phyloP scores from a whole-genome alignment of 1,140 invertebrate species.

The Polypedilum pembai region DNA sequence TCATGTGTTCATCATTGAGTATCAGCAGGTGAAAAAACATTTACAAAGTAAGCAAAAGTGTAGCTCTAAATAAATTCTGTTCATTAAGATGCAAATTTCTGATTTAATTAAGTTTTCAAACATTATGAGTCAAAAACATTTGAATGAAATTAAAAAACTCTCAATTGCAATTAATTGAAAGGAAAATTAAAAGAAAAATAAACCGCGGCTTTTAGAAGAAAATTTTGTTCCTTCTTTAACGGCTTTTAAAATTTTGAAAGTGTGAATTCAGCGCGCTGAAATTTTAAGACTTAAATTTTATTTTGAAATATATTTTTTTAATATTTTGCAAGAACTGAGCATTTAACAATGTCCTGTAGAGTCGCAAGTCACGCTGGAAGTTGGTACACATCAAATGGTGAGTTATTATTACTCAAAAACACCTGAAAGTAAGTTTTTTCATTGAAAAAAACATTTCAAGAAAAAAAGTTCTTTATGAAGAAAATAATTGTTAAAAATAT shows the following conservation, averaged over 20 bases:
- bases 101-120: too few species aligned
- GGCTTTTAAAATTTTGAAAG: not conserved
- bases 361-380: slow-evolving; percentile 20
- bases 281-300: not conserved
- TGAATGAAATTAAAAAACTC: too few species aligned
- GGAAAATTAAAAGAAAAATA: too few species aligned
- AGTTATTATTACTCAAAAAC: not conserved
- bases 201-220: too few species aligned
- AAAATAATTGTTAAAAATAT: not conserved
- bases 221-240: not conserved
- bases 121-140: too few species aligned
- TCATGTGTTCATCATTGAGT: too few species aligned
- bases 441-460: not conserved
- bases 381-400: slow-evolving; percentile 2
- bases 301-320: not conserved
- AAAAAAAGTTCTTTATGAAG: not conserved
- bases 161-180: too few species aligned
- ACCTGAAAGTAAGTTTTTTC: not conserved
- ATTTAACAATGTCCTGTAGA: not conserved
- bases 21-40: too few species aligned
- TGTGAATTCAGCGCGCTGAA: not conserved
- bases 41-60: too few species aligned
- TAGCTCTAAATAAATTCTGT: too few species aligned
- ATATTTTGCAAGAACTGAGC: not conserved
- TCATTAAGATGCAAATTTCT: too few species aligned